Conservation (phyloP, 2,888 invertebrate species). For the Polietes domitor region DNA sequence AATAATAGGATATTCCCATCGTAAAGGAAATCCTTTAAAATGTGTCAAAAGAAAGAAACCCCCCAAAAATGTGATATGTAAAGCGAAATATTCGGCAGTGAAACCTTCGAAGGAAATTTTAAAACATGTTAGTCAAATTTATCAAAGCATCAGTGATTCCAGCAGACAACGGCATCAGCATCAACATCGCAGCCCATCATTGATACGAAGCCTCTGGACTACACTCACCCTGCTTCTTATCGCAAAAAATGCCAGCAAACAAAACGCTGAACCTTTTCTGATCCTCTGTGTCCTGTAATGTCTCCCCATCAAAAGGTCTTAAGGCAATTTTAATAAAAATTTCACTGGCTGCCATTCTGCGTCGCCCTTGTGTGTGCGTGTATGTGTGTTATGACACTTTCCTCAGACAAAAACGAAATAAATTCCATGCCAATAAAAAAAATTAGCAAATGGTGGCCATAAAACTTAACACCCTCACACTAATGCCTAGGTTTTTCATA, state of each 20-base stretch:
- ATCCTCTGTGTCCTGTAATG: not conserved
- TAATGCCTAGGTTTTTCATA: too few species aligned
- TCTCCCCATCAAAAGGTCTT: conserved; percentile 33
- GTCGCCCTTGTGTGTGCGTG: conserved; percentile 23
- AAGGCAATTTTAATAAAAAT: conserved; percentile 36
- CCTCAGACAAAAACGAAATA: not conserved
- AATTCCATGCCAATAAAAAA: conserved; percentile 18
- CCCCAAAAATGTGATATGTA: too few species aligned
- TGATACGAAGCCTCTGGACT: too few species aligned
- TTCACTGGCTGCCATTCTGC: not conserved
- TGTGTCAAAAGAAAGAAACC: not conserved
- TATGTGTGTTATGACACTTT: conserved; percentile 42
- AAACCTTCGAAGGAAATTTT: conserved; percentile 3
- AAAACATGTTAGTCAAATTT: conserved; percentile 6
- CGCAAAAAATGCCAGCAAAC: not conserved
- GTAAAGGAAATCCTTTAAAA: not conserved
- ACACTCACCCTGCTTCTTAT: not conserved
- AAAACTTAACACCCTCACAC: conserved; percentile 25
- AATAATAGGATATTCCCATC: not conserved
- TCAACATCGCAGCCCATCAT: not conserved
- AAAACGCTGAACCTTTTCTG: not conserved
- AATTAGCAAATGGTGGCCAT: conserved; percentile 39
- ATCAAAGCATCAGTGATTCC: not conserved
- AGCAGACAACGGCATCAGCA: not conserved
- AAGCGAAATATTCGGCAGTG: too few species aligned